Percentiles rank a stretch among this genome's conserved stretches.
Conservation (phyloP, 2,888 invertebrate species). For the Aspidiotus destructor region DNA sequence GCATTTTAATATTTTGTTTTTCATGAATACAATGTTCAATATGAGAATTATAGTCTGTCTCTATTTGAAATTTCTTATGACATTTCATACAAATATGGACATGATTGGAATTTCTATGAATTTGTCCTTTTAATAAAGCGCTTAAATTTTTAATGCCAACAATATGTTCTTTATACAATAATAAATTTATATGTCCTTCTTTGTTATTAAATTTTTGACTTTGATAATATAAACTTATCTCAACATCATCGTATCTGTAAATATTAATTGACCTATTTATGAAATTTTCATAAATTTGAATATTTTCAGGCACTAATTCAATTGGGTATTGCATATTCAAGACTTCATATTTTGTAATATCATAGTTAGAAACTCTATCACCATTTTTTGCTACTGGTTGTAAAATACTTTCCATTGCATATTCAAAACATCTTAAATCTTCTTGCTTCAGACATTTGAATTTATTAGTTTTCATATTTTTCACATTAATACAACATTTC, state of each 20-base stretch:
- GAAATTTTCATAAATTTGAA: conserved; percentile 17
- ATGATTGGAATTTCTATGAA: conserved; percentile 8
- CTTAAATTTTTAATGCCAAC: conserved; percentile 11
- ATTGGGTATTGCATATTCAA: conserved; percentile 14
- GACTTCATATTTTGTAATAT: conserved; percentile 9
- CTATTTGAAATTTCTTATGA: conserved; percentile 4
- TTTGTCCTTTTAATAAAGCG: conserved; percentile 8
- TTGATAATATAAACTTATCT: conserved; percentile 13
- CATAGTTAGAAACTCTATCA: conserved; percentile 7
- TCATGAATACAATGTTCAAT: conserved; percentile 18
- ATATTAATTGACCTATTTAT: conserved; percentile 20
- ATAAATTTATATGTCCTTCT: conserved; percentile 13
- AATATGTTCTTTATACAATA: conserved; percentile 11
- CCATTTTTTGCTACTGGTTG: conserved; percentile 8
- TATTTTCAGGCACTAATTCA: conserved; percentile 11
- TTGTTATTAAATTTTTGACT: conserved; percentile 8
- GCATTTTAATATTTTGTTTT: conserved; percentile 23
- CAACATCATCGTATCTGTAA: conserved; percentile 12
- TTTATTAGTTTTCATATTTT: conserved; percentile 11
- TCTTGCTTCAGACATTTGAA: conserved; percentile 12
- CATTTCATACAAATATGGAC: conserved; percentile 12
- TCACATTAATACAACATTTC: conserved; percentile 9
- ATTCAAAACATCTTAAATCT: conserved; percentile 13
- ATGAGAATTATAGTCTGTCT: conserved; percentile 19
- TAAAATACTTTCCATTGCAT: conserved; percentile 7